A percentile compares a stretch with the other conserved stretches of the same genome.
phyloP scores from a whole-genome alignment of 1,140 invertebrate genomes.

The Maniola jurtina region DNA sequence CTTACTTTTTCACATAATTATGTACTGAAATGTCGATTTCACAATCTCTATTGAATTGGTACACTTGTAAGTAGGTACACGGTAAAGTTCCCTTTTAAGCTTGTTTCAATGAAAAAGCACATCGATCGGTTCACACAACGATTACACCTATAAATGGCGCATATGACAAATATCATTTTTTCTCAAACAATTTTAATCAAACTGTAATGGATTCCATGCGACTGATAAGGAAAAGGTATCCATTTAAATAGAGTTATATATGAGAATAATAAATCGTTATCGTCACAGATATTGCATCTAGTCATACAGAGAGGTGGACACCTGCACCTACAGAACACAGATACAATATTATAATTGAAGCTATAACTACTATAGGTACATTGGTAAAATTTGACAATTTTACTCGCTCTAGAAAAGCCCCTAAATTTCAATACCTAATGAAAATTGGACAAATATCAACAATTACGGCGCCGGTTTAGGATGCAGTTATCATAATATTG shows the following conservation, averaged over 20 bases:
- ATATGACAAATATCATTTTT: slow-evolving; percentile 28
- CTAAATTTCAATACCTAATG: too few species aligned
- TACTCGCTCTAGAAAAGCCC: too few species aligned
- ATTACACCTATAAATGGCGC: slow-evolving; percentile 27
- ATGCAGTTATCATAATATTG: too few species aligned
- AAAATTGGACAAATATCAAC: too few species aligned
- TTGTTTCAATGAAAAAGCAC: slow-evolving; percentile 15
- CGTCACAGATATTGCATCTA: too few species aligned
- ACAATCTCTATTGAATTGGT: neutral
- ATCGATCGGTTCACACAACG: slow-evolving; percentile 24
- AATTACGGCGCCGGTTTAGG: too few species aligned
- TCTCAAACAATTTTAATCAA: slow-evolving; percentile 20
- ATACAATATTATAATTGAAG: too few species aligned
- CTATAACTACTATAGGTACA: too few species aligned
- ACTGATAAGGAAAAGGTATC: slow-evolving; percentile 23
- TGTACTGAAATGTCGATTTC: neutral
- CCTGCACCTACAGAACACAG: too few species aligned
- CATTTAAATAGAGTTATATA: slow-evolving; percentile 20
- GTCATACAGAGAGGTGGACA: too few species aligned
- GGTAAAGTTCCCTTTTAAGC: slow-evolving; percentile 11
- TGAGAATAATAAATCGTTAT: slow-evolving; percentile 9
- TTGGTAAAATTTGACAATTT: too few species aligned
- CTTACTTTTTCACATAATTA: slow-evolving; percentile 6
- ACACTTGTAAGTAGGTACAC: neutral
- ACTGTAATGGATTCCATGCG: slow-evolving; percentile 18